These are phyloP conservation scores for Oryzias curvinotus DNA, from an alignment of 2,113 vertebrate genomes.

Conservation along the genomic window DNA sequence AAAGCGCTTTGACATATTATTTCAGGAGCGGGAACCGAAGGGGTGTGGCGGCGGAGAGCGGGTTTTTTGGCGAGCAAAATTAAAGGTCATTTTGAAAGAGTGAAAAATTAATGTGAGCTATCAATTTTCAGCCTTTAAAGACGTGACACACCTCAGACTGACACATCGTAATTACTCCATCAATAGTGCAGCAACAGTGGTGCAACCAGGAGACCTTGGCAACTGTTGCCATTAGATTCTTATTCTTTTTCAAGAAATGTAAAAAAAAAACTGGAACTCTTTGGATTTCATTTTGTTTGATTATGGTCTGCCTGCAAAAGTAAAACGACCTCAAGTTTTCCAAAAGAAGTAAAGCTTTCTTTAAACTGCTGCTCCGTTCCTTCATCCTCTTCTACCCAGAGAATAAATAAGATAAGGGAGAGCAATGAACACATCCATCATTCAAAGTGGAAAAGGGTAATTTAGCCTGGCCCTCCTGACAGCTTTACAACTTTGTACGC, in stretches of 20 bases:
- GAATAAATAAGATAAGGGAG: slow-evolving; percentile 78
- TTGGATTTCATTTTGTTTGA: too few relatives aligned
- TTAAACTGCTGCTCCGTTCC: slow-evolving; percentile 38
- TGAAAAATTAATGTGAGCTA: slow-evolving; percentile 76
- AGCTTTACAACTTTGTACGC: slow-evolving; percentile 77
- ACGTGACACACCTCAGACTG: slow-evolving; percentile 72
- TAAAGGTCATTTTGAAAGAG: slow-evolving; percentile 72
- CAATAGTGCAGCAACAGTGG: slow-evolving; percentile 67
- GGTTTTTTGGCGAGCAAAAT: slow-evolving; percentile 54
- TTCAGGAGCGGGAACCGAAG: slow-evolving; percentile 32
- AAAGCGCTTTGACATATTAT: slow-evolving; percentile 58
- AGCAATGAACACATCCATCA: slow-evolving; percentile 75
- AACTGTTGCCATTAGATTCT: background rate
- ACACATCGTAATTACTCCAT: slow-evolving; percentile 79
- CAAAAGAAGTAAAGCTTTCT: slow-evolving; percentile 40
- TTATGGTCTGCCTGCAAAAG: too few relatives aligned
- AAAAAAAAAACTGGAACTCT: too few relatives aligned
- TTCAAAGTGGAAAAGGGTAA: slow-evolving; percentile 78
- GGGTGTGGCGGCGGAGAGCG: slow-evolving; percentile 44
- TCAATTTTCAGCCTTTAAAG: slow-evolving; percentile 72
- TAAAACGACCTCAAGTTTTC: slow-evolving; percentile 7
- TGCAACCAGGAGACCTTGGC: slow-evolving; percentile 25
- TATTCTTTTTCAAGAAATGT: background rate
- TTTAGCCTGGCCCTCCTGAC: slow-evolving; percentile 75
- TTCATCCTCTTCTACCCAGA: slow-evolving; percentile 35